Base-by-base conservation (phyloP, 2,797 vertebrate genomes). In the Malurus leucopterus region DNA sequence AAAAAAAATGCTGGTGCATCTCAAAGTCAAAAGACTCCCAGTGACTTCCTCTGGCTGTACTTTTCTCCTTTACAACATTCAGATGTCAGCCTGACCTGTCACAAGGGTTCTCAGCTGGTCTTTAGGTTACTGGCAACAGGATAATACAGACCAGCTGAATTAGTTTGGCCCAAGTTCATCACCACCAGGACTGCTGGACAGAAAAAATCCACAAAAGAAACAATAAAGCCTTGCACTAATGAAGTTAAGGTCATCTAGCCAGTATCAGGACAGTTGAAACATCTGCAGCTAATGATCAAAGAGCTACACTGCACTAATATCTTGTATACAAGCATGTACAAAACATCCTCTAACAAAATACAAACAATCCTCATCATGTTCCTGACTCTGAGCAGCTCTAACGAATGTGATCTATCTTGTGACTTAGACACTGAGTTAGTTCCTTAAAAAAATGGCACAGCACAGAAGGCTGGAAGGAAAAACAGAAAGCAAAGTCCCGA, bases 81-180 rank as follows among this genome's bases (percentile, higher is more conserved):
- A 71, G 21, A 91, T 89, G 91, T 95, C 95, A 94, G 83, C 83
- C 85, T 92, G 94, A 94, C 89, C 93, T 44, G 21, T 84, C 74
- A 91, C 54, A 75, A 78, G 77, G 38, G 61, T 79, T 91, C 77
- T 93, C 85, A 91, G 80, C 80, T 93, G 89, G 74, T 86, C 71
- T 88, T 59, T 61, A 64, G 5, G 64, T 76, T 93, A 79, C 54
- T 88, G 87, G 85, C 77, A 93, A 68, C 9, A 61, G 41, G 68
- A 71, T 88, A 92, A 91, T 24, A 74, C 68, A 86, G 68, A 93
- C 46, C 89, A 94, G 87, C 85, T 92, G 93, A 95, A 2, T 50
- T 84, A 70, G 30, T 62, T 29, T 93, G 89, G 89, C 83, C 61
- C 68, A 79, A 71, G 26, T 86, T 95, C 87, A 81, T 34, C 49